A percentile compares a stretch with the other conserved stretches of the same genome.
Conservation (phyloP, 1,140 invertebrate genomes). For the Drosophila simulans region DNA sequence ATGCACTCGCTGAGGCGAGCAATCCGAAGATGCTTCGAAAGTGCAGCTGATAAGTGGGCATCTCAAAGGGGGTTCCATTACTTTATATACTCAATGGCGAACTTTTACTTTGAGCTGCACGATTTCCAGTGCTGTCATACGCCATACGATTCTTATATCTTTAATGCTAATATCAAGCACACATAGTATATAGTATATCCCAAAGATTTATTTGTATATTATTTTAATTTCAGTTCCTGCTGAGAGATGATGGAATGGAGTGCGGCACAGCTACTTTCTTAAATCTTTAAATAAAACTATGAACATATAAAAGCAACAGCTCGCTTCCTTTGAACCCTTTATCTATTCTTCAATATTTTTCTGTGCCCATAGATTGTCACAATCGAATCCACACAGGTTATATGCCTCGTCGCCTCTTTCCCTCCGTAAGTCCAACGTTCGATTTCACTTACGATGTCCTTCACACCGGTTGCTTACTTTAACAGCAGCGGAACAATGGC, state of each 20-base stretch:
- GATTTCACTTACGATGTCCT: constrained; percentile 72
- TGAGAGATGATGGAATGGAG: background rate
- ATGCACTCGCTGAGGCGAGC: constrained; percentile 37
- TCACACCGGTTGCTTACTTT: constrained; percentile 59
- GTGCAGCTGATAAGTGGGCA: constrained; percentile 25
- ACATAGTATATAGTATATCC: too few species aligned
- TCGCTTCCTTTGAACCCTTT: too few species aligned
- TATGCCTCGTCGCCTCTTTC: constrained; percentile 11
- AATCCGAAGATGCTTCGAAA: constrained; percentile 29
- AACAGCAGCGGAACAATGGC: background rate
- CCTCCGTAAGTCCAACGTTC: constrained; percentile 54
- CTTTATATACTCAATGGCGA: background rate
- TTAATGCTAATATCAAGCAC: background rate
- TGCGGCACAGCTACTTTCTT: too few species aligned
- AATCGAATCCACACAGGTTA: constrained; percentile 22
- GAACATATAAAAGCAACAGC: background rate
- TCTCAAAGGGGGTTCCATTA: constrained; percentile 3
- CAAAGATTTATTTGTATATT: background rate
- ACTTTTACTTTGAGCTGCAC: background rate
- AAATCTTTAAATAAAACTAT: background rate
- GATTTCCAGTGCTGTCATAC: background rate
- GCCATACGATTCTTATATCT: background rate
- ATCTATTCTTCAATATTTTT: background rate
- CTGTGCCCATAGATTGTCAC: constrained; percentile 8
- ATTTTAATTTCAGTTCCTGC: background rate